These are phyloP conservation scores for Mystacornis crossleyi DNA, from an alignment of 2,113 vertebrate species.

Conservation along the genomic window DNA sequence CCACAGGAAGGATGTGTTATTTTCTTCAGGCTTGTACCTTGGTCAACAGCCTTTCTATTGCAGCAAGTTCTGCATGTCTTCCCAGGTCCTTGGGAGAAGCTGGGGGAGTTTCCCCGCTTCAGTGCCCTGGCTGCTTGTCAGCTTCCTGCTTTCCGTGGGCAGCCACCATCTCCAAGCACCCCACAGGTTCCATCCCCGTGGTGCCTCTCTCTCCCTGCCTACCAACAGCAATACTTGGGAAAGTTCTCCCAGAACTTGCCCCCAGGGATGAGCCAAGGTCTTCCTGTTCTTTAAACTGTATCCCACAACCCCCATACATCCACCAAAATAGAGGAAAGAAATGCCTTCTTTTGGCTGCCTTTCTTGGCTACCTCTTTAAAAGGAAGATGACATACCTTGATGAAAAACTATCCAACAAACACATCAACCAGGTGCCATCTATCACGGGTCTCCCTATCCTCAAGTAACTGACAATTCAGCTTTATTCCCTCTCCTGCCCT, in stretches of 20 bases:
- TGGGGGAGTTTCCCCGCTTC: neutral
- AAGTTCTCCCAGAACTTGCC: fast-evolving
- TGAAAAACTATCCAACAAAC: constrained; percentile 34
- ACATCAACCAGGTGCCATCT: constrained; percentile 2
- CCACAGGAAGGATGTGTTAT: fast-evolving
- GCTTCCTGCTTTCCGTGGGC: fast-evolving
- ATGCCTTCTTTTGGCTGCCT: neutral
- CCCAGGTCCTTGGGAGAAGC: neutral
- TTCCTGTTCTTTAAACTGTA: neutral
- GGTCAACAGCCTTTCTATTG: neutral
- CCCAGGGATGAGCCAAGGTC: neutral
- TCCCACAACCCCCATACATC: fast-evolving
- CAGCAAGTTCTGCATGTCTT: neutral
- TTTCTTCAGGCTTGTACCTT: neutral
- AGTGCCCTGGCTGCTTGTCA: neutral
- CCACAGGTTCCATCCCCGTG: fast-evolving
- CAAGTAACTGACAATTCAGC: constrained; percentile 51
- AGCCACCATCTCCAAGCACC: fast-evolving
- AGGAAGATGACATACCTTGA: neutral
- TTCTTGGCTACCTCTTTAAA: neutral
- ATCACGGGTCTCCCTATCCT: constrained; percentile 32
- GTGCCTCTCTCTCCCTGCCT: neutral
- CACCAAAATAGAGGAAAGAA: neutral
- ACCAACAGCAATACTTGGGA: fast-evolving
- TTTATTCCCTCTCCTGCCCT: constrained; percentile 24